Evolutionary conservation across 2,888 invertebrate species (phyloP).

Genomic region (Scaptomyza flava): DNA sequence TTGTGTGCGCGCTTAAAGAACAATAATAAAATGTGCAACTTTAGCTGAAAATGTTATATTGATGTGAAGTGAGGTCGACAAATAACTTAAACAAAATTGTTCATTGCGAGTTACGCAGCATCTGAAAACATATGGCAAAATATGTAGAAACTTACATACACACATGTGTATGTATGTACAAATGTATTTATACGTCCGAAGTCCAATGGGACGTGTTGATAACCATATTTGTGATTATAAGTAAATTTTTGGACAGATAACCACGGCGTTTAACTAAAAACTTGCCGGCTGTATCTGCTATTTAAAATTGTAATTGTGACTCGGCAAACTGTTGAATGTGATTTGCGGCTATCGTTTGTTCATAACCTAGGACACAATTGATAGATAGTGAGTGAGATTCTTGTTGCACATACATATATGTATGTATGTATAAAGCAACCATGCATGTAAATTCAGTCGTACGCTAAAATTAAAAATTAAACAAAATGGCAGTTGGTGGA

Average conservation of each 20-base stretch:
- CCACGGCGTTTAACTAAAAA: not conserved
- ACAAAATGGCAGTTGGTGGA: slow-evolving; percentile 83
- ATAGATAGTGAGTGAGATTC: slow-evolving; percentile 35
- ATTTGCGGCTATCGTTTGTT: slow-evolving; percentile 18
- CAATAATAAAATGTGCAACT: slow-evolving; percentile 37
- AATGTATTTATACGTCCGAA: slow-evolving; percentile 49
- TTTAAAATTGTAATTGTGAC: slow-evolving; percentile 6
- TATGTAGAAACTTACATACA: slow-evolving; percentile 19
- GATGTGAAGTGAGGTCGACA: slow-evolving; percentile 18
- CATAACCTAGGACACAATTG: slow-evolving; percentile 63
- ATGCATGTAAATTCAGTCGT: slow-evolving; percentile 59
- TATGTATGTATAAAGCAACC: slow-evolving; percentile 29
- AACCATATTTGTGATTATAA: slow-evolving; percentile 59
- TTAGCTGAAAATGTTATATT: slow-evolving; percentile 9
- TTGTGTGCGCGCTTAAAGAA: slow-evolving; percentile 40
- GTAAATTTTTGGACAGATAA: slow-evolving; percentile 30
- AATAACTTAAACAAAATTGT: slow-evolving; percentile 10
- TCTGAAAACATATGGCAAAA: slow-evolving; percentile 57
- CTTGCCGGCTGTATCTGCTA: slow-evolving; percentile 39
- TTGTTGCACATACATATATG: slow-evolving; percentile 33
- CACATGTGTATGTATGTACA: slow-evolving; percentile 32
- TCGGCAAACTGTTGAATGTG: slow-evolving; percentile 34
- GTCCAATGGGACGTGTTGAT: slow-evolving; percentile 61
- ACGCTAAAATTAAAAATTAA: slow-evolving; percentile 73
- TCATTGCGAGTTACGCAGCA: slow-evolving; percentile 42